Evolutionary conservation across 2,888 invertebrate genomes (phyloP), one percentile per base, ranked within the genome.

Genomic region (Spodoptera picta): DNA sequence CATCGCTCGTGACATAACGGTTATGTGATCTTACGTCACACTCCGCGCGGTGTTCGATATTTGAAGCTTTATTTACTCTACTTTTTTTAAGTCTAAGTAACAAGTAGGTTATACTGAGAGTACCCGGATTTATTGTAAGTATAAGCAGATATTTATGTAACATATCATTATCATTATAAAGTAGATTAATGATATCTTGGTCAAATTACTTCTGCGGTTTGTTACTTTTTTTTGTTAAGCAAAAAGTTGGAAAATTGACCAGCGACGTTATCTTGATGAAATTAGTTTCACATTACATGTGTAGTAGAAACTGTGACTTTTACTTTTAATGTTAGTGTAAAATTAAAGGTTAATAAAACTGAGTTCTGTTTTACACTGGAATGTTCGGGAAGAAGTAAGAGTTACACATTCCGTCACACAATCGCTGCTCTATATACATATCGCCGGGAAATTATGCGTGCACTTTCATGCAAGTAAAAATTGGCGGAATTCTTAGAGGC

Each of bases 11-110:
- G 78, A 82, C 63, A 79, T 71, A 83, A 84, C 73, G 19, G 68
- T 82, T 79, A 80, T 71, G 76, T 75, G 74, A 75, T 66, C 57
- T 80, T 79, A 75, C 75, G 60, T 68, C 64, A 67, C 44, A 53
- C 54, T 52, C 14, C 48, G 60, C 42, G 42, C 49, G 23, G 44
- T 43, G 59, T 59, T 74, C 63, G 61, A 64, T 74, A 52, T 71
- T 70, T 52, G 46, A 62, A 60, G 54, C 70, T 69, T 56, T 72
- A 69, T 75, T 78, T 61, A 67, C 50, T 47, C 60, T 66, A 44
- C 46, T 36, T 46, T 60, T 62, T 51, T 53, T 14, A 44, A 52
- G 49, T 57, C 41, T 4, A 64, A 70, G 66, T 60, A 67, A 45
- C 19, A 24, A 36, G 36, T 69, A 58, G 62, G 59, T 64, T 54